Conservation (phyloP, 1,140 invertebrate species). For the Sinella curviseta region DNA sequence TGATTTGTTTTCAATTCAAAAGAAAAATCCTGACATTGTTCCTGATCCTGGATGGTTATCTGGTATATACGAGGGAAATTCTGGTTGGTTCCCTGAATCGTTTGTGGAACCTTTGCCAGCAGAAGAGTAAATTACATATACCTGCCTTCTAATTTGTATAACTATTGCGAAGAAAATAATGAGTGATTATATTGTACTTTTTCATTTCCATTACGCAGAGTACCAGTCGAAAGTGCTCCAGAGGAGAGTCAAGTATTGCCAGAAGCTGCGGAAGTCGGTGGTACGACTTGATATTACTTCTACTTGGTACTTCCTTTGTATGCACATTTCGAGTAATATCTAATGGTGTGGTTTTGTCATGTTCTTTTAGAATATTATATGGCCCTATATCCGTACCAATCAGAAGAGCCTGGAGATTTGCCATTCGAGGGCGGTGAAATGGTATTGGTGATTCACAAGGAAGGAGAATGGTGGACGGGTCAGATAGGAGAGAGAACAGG, state of each 20-base stretch:
- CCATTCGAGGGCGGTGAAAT: constrained; percentile 87
- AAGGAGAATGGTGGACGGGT: constrained; percentile 99
- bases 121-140: constrained; percentile 34
- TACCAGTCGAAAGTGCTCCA: too few relatives aligned
- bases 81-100: constrained; percentile 97
- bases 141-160: background rate
- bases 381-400: constrained; percentile 56
- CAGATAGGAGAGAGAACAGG: constrained; percentile 78
- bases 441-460: constrained; percentile 80
- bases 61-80: constrained; percentile 81
- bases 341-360: background rate
- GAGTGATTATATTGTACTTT: background rate
- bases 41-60: constrained; percentile 96
- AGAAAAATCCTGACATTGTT: constrained; percentile 79
- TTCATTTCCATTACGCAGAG: background rate
- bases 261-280: too few relatives aligned
- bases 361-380: constrained; percentile 10
- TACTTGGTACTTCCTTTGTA: too few relatives aligned
- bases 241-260: too few relatives aligned
- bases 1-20: background rate
- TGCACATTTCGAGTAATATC: too few relatives aligned
- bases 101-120: constrained; percentile 80
- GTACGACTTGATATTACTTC: background rate
- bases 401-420: constrained; percentile 85
- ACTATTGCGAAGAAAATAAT: background rate